Conservation (phyloP, 1,140 invertebrate genomes). For the Ylistrum balloti region DNA sequence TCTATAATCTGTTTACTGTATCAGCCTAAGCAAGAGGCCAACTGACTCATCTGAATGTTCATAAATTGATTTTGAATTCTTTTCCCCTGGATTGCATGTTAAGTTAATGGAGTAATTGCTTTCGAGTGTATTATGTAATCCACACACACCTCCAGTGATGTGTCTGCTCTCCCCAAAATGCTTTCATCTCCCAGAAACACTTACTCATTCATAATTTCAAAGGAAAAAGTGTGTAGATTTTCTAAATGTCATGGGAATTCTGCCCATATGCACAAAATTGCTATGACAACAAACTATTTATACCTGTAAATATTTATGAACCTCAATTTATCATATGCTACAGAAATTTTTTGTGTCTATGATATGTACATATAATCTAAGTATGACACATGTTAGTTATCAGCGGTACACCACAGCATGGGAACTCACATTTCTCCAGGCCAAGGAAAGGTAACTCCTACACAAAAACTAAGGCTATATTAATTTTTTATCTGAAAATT, state of each 20-base stretch:
- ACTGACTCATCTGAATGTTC: neutral
- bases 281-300: slow-evolving; percentile 21
- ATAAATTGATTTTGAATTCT: neutral
- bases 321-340: neutral
- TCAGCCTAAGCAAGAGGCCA: neutral
- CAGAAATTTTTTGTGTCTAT: neutral
- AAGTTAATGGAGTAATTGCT: neutral
- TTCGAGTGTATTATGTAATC: neutral
- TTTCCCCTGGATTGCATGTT: neutral
- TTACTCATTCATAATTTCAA: slow-evolving; percentile 40
- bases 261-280: slow-evolving; percentile 7
- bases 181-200: slow-evolving; percentile 38
- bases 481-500: too few relatives aligned
- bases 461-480: neutral
- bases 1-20: neutral
- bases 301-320: slow-evolving; percentile 40
- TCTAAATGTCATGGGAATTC: slow-evolving; percentile 38
- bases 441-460: neutral
- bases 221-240: slow-evolving; percentile 16
- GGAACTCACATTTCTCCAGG: neutral
- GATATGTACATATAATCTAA: neutral
- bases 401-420: neutral
- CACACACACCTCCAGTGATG: neutral
- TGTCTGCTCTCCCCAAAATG: slow-evolving; percentile 31
- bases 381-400: neutral